Conservation (phyloP, 2,888 invertebrate species). For the Eudasyphora cyanicolor region DNA sequence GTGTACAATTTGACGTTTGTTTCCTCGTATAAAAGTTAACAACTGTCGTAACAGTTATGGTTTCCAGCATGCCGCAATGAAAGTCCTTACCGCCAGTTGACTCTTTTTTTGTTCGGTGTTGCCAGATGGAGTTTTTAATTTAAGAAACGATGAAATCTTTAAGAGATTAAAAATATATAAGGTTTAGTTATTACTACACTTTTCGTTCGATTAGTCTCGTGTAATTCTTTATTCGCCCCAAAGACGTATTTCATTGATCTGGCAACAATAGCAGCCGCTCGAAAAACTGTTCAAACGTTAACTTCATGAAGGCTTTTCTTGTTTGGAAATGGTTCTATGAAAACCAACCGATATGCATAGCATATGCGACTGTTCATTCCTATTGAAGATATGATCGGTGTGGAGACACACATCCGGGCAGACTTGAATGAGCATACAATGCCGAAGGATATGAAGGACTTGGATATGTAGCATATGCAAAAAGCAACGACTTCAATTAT, state of each 20-base stretch:
- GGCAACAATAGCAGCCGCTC: not conserved
- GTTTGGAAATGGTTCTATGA: not conserved
- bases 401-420: not conserved
- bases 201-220: no score
- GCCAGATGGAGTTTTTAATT: not conserved
- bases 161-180: no score
- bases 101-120: not conserved
- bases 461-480: not conserved
- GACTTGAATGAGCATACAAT: not conserved
- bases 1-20: not conserved
- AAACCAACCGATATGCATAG: not conserved
- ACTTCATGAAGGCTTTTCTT: not conserved
- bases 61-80: not conserved
- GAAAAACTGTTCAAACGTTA: not conserved
- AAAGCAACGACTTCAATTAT: not conserved
- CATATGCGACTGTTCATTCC: conserved; percentile 7
- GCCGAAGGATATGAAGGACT: not conserved
- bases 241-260: no score
- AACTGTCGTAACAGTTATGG: conserved; percentile 12
- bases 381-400: not conserved
- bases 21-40: not conserved
- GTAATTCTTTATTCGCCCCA: no score
- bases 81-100: not conserved
- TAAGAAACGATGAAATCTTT: no score
- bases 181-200: no score